A percentile compares a stretch with the other conserved stretches of the same genome.
Conservation (phyloP, 2,888 invertebrate species). For the Ormyrus thymus region DNA sequence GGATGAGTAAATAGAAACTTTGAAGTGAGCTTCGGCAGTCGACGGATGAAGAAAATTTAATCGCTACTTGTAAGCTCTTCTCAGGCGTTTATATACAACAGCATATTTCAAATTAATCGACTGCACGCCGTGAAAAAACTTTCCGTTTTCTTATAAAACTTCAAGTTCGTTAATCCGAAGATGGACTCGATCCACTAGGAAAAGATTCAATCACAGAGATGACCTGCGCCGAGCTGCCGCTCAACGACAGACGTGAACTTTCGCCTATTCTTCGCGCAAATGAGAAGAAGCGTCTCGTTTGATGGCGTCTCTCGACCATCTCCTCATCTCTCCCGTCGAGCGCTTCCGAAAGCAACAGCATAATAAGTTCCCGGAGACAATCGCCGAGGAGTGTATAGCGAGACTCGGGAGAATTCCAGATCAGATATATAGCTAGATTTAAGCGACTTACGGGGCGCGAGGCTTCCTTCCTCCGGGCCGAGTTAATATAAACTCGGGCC, state of each 20-base stretch:
- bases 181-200: conserved; percentile 16
- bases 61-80: conserved; percentile 2
- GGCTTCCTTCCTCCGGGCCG: conserved; percentile 17
- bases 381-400: not conserved
- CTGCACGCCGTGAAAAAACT: not conserved
- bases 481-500: conserved; percentile 46
- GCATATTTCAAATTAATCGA: not conserved
- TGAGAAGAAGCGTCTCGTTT: conserved; percentile 50
- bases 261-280: conserved; percentile 48
- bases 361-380: conserved; percentile 46
- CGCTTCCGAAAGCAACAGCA: conserved; percentile 15
- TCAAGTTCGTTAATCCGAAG: not conserved
- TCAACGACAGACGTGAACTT: conserved; percentile 36
- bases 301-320: conserved; percentile 31
- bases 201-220: conserved; percentile 38
- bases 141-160: not conserved
- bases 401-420: conserved; percentile 29
- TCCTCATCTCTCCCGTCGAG: not conserved
- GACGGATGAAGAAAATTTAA: conserved; percentile 27
- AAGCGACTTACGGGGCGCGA: conserved; percentile 54
- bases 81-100: not conserved
- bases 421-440: conserved; percentile 51
- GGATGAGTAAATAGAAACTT: conserved; percentile 19
- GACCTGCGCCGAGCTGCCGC: not conserved
- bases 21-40: too few relatives aligned